Conservation (phyloP, 2,888 invertebrate species). For the Trisateles emortualis region DNA sequence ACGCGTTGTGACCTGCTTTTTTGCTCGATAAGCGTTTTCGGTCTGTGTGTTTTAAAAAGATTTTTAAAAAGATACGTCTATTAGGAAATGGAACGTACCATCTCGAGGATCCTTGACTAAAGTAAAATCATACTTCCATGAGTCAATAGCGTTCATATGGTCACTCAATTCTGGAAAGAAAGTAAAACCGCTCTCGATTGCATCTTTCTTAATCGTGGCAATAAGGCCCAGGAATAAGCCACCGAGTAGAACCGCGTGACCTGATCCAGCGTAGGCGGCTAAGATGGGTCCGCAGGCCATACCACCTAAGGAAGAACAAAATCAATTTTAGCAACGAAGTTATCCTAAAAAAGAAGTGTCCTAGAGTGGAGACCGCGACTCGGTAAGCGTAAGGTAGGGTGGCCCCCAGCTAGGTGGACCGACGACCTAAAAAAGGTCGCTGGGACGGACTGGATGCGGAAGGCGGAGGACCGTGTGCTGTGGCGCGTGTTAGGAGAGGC, state of each 20-base stretch:
- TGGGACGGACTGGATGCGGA: no score
- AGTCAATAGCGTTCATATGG: slow-evolving; percentile 54
- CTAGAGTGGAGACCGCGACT: no score
- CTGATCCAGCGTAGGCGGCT: slow-evolving; percentile 62
- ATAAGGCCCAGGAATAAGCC: slow-evolving; percentile 61
- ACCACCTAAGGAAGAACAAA: slow-evolving; percentile 54
- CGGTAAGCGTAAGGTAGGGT: no score
- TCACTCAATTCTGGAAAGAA: slow-evolving; percentile 48
- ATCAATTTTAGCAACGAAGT: no score
- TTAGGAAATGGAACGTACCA: slow-evolving; percentile 52
- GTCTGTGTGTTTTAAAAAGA: no score
- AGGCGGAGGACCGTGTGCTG: no score
- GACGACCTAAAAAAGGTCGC: no score
- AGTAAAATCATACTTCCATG: slow-evolving; percentile 62
- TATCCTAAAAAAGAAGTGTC: neutral
- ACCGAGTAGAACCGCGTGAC: slow-evolving; percentile 66
- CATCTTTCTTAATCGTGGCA: slow-evolving; percentile 68
- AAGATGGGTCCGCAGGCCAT: slow-evolving; percentile 71
- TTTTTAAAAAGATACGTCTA: no score
- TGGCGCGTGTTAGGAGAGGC: no score
- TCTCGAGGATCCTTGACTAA: slow-evolving; percentile 63
- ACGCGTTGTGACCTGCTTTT: no score
- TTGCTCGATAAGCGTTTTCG: no score
- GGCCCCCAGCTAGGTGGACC: no score
- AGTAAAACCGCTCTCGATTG: slow-evolving; percentile 44